phyloP scores from a whole-genome alignment of 1,140 invertebrate species.

The Zaprionus lachaisei region DNA sequence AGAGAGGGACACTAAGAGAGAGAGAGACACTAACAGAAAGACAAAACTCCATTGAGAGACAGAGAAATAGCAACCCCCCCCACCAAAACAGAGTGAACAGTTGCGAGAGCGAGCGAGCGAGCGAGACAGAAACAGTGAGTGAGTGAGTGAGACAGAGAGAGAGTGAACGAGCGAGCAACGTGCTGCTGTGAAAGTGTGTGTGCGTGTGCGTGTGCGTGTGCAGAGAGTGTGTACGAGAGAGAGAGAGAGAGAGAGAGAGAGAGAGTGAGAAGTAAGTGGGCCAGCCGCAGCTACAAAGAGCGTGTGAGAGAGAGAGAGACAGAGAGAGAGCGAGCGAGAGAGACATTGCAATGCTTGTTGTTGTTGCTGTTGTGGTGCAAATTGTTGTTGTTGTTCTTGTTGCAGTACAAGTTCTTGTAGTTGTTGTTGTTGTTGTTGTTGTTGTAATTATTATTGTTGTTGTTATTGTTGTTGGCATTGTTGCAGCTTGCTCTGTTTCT shows the following conservation, averaged over 20 bases:
- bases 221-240: neutral
- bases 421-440: constrained; percentile 38
- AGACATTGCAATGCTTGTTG: constrained; percentile 34
- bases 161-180: constrained; percentile 12
- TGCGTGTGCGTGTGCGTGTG: constrained; percentile 29
- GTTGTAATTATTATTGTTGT: constrained; percentile 37
- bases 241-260: neutral
- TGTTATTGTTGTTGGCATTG: constrained; percentile 37
- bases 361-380: constrained; percentile 50
- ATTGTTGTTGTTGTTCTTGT: constrained; percentile 36
- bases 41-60: neutral
- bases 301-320: constrained; percentile 14
- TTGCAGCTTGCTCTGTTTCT: constrained; percentile 65
- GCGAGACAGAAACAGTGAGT: neutral
- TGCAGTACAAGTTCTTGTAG: constrained; percentile 31
- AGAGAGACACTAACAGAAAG: neutral
- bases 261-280: neutral
- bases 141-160: neutral
- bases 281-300: neutral
- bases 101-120: constrained; percentile 10
- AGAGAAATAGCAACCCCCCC: neutral
- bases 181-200: constrained; percentile 3
- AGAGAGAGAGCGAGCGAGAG: constrained; percentile 11
- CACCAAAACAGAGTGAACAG: neutral
- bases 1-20: neutral